These are phyloP conservation scores for Globodera ellingtonae DNA, from an alignment of 1,140 invertebrate species.

Conservation along the genomic window DNA sequence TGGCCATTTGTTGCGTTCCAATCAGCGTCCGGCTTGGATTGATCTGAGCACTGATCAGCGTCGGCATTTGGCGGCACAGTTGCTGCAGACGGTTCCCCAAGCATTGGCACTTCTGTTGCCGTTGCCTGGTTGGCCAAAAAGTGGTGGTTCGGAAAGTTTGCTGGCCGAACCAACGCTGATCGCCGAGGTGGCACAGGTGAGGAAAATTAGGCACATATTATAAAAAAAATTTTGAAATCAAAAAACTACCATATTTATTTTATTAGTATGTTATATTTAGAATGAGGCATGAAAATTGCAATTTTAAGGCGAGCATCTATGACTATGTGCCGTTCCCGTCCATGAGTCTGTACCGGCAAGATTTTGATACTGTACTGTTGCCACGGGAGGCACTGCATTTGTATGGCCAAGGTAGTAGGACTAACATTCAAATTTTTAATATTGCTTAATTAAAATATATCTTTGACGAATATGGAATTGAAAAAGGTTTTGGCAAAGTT, in stretches of 20 bases:
- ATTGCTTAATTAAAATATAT: background rate
- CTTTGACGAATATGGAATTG: background rate
- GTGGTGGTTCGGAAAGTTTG: slow-evolving; percentile 7
- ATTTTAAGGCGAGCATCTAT: background rate
- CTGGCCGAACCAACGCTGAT: slow-evolving; percentile 27
- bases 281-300: background rate
- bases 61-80: background rate
- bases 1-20: slow-evolving; percentile 17
- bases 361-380: slow-evolving; percentile 22
- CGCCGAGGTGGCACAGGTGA: slow-evolving; percentile 13
- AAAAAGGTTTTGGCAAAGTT: no score
- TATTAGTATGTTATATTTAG: background rate
- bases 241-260: background rate
- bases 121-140: slow-evolving; percentile 3
- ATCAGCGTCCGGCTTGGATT: slow-evolving; percentile 10
- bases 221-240: no score
- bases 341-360: slow-evolving; percentile 21
- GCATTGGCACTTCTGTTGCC: slow-evolving; percentile 9
- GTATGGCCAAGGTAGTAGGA: background rate
- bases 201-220: background rate
- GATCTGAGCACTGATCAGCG: slow-evolving; percentile 16
- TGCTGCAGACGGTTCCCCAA: slow-evolving; percentile 8
- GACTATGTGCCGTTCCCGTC: slow-evolving; percentile 25
- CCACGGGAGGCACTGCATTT: slow-evolving; percentile 15
- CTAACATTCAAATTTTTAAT: background rate